Percentiles rank a stretch among this genome's conserved stretches.
These are phyloP conservation scores for Tricholaema leucomelas DNA, from an alignment of 2,113 vertebrate species.

Conservation along the genomic window DNA sequence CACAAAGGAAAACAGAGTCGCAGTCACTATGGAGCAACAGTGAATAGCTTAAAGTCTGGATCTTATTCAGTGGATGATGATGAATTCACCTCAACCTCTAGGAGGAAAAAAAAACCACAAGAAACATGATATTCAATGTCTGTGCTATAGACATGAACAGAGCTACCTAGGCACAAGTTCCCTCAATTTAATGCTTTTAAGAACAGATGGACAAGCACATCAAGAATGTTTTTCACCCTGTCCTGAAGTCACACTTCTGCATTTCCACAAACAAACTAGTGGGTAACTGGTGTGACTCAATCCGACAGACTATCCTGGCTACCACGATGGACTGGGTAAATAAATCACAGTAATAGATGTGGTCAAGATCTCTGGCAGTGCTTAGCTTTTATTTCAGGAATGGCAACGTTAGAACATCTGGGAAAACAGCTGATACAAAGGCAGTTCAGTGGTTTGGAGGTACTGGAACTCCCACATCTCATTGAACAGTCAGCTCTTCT, in stretches of 20 bases:
- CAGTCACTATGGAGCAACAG: neutral
- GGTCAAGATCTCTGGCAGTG: slow-evolving; percentile 75
- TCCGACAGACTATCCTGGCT: neutral
- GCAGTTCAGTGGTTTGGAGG: slow-evolving; percentile 83
- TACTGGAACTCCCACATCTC: slow-evolving; percentile 71
- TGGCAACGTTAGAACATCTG: slow-evolving; percentile 81
- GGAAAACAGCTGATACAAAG: slow-evolving; percentile 82
- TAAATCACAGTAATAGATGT: slow-evolving; percentile 20
- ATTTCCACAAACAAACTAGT: neutral
- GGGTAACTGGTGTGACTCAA: neutral
- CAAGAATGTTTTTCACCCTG: neutral
- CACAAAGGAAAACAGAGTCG: neutral
- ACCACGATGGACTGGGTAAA: neutral
- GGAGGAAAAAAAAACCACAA: neutral
- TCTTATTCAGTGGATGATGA: neutral
- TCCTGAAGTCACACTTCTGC: neutral
- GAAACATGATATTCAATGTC: neutral
- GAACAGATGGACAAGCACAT: neutral
- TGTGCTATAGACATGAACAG: neutral
- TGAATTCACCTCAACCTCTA: neutral
- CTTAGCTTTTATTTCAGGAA: slow-evolving; percentile 86
- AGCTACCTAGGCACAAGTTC: neutral
- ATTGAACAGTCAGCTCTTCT: slow-evolving; percentile 37
- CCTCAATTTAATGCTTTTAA: neutral
- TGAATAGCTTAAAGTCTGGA: neutral